Evolutionary conservation across 2,888 invertebrate species (phyloP), one percentile per base, ranked within the genome.

Genomic region (Mechanitis mazaeus): DNA sequence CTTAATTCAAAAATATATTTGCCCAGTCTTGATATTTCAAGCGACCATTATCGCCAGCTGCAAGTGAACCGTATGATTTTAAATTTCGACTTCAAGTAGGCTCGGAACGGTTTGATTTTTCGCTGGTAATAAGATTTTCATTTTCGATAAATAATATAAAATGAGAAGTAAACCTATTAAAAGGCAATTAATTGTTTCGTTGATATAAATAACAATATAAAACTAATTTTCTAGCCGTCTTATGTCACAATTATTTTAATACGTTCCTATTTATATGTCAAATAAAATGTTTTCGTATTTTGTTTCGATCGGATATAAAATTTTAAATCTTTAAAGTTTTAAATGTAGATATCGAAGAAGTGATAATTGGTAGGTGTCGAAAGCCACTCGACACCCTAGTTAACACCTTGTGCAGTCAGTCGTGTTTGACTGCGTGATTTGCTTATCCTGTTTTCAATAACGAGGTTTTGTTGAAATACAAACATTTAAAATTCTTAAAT

Each of bases 311-410:
- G 80, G 81, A 84, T 82, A 80, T 79, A 76, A 78, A 74, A 75
- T 75, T 76, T 83, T 79, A 75, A 50, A 74, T 71, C 69, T 71
- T 71, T 68, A 72, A 71, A 72, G 71, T 75, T 73, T 75, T 75
- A 78, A 75, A 78, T 80, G 79, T 75, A 75, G 80, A 84, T 87
- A 83, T 85, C 83, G 73, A 69, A 61, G 58, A 67, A 69, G 83
- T 84, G 88, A 74, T 90, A 90, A 90, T 88, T 89, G 84, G 78
- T 80, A 82, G 74, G 85, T 85, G 88, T 88, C 79, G 81, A 80
- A 82, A 84, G 77, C 77, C 73, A 76, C 76, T 81, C 78, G 75
- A 76, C 75, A 74, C 73, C 69, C 68, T 77, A 74, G 75, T 87
- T 86, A 84, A 82, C 89, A 85, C 87, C 83, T 84, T 81, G 76